Conservation (phyloP, 2,797 vertebrate species). For the Emys orbicularis region DNA sequence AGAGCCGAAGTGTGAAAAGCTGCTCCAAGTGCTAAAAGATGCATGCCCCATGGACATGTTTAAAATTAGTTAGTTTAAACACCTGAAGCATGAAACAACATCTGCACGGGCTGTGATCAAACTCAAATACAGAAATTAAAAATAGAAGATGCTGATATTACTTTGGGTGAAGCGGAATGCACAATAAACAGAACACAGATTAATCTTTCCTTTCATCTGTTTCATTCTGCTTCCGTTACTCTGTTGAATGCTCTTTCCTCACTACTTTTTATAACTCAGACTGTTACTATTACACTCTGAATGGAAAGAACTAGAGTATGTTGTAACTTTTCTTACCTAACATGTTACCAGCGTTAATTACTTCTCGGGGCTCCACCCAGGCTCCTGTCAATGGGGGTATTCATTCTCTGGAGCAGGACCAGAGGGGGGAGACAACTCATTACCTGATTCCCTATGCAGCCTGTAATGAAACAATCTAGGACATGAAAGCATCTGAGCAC, state of each 20-base stretch:
- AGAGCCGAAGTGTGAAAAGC: conserved; percentile 64
- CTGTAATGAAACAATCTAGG: not conserved
- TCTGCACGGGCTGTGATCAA: conserved; percentile 31
- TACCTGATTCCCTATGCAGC: not conserved
- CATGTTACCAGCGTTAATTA: accelerated
- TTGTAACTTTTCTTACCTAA: not conserved
- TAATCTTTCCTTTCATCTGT: not conserved
- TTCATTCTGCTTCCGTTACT: not conserved
- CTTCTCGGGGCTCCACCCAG: not conserved
- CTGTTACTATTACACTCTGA: not conserved
- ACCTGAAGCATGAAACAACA: conserved; percentile 63
- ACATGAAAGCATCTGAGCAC: accelerated
- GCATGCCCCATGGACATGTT: conserved; percentile 28
- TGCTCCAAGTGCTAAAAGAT: conserved; percentile 69
- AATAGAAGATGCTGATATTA: not conserved
- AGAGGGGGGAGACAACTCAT: not conserved
- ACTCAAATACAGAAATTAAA: conserved; percentile 53
- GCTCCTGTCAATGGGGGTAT: not conserved
- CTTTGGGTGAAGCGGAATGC: not conserved
- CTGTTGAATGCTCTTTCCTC: not conserved
- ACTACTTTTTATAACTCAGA: not conserved
- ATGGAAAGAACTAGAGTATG: not conserved
- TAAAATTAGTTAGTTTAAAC: conserved; percentile 60
- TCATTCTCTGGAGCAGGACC: not conserved
- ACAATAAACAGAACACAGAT: not conserved